Percentiles rank a stretch among this genome's conserved stretches.
Evolutionary conservation across 2,797 vertebrate genomes (phyloP).

Genomic region (Pangasius djambal): DNA sequence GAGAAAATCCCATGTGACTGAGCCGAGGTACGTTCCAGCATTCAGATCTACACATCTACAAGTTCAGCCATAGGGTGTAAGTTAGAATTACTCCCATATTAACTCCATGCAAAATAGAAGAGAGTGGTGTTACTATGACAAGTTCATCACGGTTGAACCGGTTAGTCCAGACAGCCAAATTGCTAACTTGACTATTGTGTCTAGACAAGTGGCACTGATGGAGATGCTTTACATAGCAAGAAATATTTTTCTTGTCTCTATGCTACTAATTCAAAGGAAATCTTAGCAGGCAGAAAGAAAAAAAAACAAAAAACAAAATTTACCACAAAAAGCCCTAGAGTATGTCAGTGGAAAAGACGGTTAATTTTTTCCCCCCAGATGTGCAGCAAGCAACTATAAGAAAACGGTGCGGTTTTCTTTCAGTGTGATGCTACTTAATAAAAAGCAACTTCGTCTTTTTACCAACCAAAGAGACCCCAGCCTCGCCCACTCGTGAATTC

Average conservation of each 20-base stretch:
- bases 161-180: background rate
- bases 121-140: background rate
- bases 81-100: background rate
- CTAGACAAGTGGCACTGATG: background rate
- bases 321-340: too few species aligned
- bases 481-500: too few species aligned
- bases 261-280: background rate
- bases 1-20: background rate
- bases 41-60: background rate
- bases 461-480: too few species aligned
- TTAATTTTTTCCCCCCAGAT: too few species aligned
- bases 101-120: background rate
- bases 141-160: background rate
- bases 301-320: background rate
- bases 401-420: too few species aligned
- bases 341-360: too few species aligned
- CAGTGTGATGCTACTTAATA: too few species aligned
- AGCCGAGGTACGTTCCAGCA: too few species aligned
- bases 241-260: background rate
- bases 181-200: background rate
- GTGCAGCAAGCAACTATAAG: too few species aligned
- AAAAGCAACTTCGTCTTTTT: too few species aligned
- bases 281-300: background rate
- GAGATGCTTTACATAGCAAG: background rate
- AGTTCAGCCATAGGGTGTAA: background rate